Evolutionary conservation across 2,888 invertebrate species (phyloP).

Genomic region (Odontocolon sp.): DNA sequence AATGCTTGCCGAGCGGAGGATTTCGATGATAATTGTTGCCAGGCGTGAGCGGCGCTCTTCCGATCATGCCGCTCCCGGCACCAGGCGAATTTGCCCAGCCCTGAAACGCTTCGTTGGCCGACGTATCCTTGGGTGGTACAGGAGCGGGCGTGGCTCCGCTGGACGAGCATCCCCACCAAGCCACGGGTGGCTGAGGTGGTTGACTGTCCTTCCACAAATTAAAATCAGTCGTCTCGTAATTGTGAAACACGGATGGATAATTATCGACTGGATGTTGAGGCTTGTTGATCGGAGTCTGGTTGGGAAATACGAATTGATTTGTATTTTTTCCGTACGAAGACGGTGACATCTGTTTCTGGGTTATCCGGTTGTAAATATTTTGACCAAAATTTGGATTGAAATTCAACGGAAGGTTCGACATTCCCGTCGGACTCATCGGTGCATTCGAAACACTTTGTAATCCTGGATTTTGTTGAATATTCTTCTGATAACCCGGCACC

Average conservation of each 20-base stretch:
- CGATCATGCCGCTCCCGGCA: constrained; percentile 62
- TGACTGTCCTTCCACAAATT: constrained; percentile 76
- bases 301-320: constrained; percentile 69
- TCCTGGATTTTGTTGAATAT: constrained; percentile 58
- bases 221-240: constrained; percentile 73
- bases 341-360: constrained; percentile 70
- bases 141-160: constrained; percentile 60
- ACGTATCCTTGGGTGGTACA: constrained; percentile 67
- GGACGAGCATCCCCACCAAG: constrained; percentile 74
- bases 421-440: constrained; percentile 56
- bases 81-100: constrained; percentile 72
- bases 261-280: constrained; percentile 64
- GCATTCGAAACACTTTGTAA: constrained; percentile 47
- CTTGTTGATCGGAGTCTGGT: constrained; percentile 63
- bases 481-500: constrained; percentile 70
- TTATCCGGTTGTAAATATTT: constrained; percentile 62
- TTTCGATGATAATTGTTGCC: constrained; percentile 72
- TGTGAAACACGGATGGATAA: constrained; percentile 71
- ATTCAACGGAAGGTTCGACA: constrained; percentile 59
- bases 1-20: constrained; percentile 60
- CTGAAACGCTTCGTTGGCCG: constrained; percentile 68
- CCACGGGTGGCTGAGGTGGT: constrained; percentile 71
- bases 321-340: constrained; percentile 66
- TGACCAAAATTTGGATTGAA: constrained; percentile 68
- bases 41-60: constrained; percentile 66